A percentile compares a stretch with the other conserved stretches of the same genome.
phyloP scores from a whole-genome alignment of 37 sponge, comb jelly and placozoan species.

The Oopsacas minuta region DNA sequence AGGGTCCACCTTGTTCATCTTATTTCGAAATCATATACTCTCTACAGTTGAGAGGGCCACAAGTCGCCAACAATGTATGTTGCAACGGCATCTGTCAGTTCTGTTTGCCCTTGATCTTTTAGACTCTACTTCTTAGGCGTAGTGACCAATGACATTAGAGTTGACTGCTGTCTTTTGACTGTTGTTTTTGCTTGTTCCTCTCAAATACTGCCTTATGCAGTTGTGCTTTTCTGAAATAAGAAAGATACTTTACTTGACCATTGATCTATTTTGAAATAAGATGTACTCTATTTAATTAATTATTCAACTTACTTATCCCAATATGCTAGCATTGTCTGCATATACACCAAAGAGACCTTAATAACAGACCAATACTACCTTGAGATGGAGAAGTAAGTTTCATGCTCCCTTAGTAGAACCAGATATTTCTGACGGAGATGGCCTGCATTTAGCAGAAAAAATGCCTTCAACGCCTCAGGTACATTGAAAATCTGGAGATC shows the following conservation, averaged over 20 bases:
- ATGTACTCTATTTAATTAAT: neutral
- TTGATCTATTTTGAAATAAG: neutral
- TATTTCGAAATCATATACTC: neutral
- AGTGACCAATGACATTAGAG: neutral
- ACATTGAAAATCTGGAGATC: neutral
- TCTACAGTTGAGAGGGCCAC: neutral
- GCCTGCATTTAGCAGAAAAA: neutral
- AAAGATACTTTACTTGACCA: neutral
- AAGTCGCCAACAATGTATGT: neutral
- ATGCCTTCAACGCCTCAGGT: neutral
- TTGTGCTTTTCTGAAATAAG: neutral
- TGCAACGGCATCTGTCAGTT: neutral
- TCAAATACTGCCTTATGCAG: neutral
- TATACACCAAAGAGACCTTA: neutral
- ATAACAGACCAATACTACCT: neutral
- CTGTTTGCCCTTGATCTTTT: neutral
- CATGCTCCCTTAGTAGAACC: neutral
- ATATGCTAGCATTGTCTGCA: neutral
- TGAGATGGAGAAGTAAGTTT: neutral
- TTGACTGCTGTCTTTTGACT: neutral
- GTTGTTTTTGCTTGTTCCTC: neutral
- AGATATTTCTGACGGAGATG: neutral
- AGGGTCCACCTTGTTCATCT: neutral
- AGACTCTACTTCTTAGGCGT: neutral
- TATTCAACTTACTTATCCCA: neutral